A percentile compares a stretch with the other conserved stretches of the same genome.
Conservation (phyloP, 92 coral and sea anemone genomes). For the Montipora capitata region DNA sequence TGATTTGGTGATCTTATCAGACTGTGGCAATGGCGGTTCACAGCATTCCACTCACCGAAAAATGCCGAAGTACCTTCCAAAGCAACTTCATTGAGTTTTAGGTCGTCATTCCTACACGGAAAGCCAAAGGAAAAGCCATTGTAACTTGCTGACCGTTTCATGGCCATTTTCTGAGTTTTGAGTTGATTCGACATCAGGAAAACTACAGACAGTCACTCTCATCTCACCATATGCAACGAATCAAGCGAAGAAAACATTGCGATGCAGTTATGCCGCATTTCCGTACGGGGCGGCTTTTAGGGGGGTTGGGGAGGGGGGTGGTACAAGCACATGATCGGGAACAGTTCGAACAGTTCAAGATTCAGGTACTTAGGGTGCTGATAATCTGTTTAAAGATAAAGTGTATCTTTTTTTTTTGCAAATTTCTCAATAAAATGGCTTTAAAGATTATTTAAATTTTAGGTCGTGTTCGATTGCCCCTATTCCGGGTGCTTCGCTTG, state of each 20-base stretch:
- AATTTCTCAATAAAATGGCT: too few relatives aligned
- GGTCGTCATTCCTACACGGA: constrained; percentile 29
- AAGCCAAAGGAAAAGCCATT: constrained; percentile 34
- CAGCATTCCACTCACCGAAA: constrained; percentile 25
- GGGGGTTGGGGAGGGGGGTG: too few relatives aligned
- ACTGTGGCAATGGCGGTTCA: neutral
- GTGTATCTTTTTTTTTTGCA: too few relatives aligned
- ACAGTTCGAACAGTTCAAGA: too few relatives aligned
- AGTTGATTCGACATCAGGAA: constrained; percentile 23
- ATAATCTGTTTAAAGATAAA: too few relatives aligned
- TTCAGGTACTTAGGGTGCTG: too few relatives aligned
- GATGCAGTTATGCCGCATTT: neutral
- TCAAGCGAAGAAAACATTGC: neutral
- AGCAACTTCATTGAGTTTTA: constrained; percentile 18
- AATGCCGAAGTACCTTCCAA: constrained; percentile 14
- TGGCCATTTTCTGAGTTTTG: constrained; percentile 32
- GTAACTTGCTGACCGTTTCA: constrained; percentile 53
- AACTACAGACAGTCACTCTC: neutral
- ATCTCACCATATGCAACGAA: neutral
- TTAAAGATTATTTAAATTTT: too few relatives aligned
- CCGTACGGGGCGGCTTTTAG: neutral
- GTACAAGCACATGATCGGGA: too few relatives aligned
- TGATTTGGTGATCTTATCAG: constrained; percentile 55
- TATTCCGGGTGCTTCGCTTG: too few relatives aligned
- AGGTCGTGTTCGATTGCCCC: too few relatives aligned